These are phyloP conservation scores for Hydrophis major DNA, from an alignment of 2,797 vertebrate genomes.

Conservation along the genomic window DNA sequence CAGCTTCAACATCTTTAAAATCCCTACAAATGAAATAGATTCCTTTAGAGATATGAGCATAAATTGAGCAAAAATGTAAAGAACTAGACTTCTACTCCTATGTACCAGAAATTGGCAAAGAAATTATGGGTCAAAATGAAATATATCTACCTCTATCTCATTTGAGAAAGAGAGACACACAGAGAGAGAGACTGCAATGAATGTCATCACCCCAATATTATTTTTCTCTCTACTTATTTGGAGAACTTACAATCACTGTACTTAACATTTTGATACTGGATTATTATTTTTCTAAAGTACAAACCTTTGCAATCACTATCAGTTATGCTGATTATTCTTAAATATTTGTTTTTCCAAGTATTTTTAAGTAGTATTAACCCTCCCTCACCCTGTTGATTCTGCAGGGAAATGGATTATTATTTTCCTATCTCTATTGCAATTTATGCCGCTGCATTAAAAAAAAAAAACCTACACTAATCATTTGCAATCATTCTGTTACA, in stretches of 20 bases:
- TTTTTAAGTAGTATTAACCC: not conserved
- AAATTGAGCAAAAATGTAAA: fast-evolving
- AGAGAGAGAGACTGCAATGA: not conserved
- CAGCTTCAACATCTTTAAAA: conserved; percentile 92
- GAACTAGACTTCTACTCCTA: not conserved
- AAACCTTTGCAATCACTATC: not conserved
- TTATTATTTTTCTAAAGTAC: not conserved
- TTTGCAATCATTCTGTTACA: not conserved
- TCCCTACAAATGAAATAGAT: conserved; percentile 74
- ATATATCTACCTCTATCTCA: not conserved
- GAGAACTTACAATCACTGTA: not conserved
- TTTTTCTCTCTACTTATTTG: not conserved
- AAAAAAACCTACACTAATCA: not conserved
- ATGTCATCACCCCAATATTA: not conserved
- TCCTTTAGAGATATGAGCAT: not conserved
- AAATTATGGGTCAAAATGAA: not conserved
- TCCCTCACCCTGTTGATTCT: not conserved
- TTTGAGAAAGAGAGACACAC: not conserved
- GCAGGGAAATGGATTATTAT: not conserved
- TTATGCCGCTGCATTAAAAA: not conserved
- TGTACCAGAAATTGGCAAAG: not conserved
- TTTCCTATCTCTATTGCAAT: not conserved
- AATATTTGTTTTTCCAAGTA: not conserved
- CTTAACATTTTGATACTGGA: not conserved
- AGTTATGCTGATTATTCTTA: not conserved